phyloP scores from a whole-genome alignment of 2,797 vertebrate species.

The Tolypeutes matacus region DNA sequence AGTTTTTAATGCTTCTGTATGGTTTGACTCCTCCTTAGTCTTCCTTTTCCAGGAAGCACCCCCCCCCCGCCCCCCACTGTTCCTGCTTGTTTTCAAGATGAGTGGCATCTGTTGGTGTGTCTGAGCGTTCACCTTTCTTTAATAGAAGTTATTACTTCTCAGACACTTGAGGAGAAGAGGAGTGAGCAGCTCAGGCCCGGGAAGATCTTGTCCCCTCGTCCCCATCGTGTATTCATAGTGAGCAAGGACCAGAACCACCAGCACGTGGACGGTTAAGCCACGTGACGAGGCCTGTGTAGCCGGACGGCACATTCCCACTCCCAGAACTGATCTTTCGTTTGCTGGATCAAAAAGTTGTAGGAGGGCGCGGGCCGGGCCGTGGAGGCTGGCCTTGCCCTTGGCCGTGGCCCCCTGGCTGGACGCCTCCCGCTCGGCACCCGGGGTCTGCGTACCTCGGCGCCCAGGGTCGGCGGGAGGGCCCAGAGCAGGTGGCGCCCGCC shows the following conservation, averaged over 20 bases:
- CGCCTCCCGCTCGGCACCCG: too few relatives aligned
- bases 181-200: background rate
- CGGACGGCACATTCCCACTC: background rate
- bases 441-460: too few relatives aligned
- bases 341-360: background rate
- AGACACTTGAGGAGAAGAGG: background rate
- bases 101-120: background rate
- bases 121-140: background rate
- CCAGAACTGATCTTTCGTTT: constrained; percentile 9
- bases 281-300: background rate
- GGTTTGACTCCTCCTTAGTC: background rate
- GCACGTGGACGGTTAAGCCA: background rate
- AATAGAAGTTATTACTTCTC: background rate
- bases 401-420: too few relatives aligned
- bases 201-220: background rate
- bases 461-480: too few relatives aligned
- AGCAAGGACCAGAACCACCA: background rate
- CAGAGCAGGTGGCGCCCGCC: too few relatives aligned
- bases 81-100: background rate
- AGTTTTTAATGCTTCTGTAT: background rate
- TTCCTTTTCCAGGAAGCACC: background rate
- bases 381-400: too few relatives aligned
- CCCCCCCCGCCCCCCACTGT: too few relatives aligned
- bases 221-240: background rate
- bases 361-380: background rate